These are phyloP conservation scores for Siniperca knerii DNA, from an alignment of 2,113 vertebrate genomes.

Conservation along the genomic window DNA sequence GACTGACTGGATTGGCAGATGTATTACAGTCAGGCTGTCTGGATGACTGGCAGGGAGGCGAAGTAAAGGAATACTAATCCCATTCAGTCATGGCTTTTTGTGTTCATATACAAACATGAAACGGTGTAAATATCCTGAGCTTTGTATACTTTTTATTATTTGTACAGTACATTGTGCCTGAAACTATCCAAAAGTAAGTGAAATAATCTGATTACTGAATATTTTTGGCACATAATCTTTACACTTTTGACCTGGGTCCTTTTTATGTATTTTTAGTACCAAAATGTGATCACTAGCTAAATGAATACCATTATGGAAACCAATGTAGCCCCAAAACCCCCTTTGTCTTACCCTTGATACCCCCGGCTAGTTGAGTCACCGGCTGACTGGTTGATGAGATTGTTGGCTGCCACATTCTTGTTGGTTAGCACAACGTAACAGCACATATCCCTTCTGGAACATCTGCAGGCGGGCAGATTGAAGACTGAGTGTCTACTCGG, in stretches of 20 bases:
- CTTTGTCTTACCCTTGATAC: too few relatives aligned
- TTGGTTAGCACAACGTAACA: not conserved
- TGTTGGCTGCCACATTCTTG: not conserved
- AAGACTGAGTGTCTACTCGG: not conserved
- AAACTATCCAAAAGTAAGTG: not conserved
- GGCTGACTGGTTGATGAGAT: not conserved
- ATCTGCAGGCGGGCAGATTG: not conserved
- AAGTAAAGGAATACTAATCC: conserved; percentile 39
- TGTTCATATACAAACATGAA: not conserved
- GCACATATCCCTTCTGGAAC: not conserved
- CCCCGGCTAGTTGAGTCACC: not conserved
- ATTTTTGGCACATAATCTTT: not conserved
- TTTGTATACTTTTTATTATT: not conserved
- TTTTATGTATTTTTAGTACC: not conserved
- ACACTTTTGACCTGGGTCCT: not conserved
- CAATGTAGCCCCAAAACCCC: not conserved
- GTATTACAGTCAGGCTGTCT: conserved; percentile 65
- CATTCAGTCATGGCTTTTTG: conserved; percentile 18
- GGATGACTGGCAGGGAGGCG: conserved; percentile 48
- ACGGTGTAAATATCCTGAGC: not conserved
- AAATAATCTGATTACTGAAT: not conserved
- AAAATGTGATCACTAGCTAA: not conserved
- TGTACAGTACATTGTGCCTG: not conserved
- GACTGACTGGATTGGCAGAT: conserved; percentile 72
- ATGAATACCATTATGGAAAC: not conserved